Conservation (phyloP, 1,140 invertebrate species). For the Spodoptera litura region DNA sequence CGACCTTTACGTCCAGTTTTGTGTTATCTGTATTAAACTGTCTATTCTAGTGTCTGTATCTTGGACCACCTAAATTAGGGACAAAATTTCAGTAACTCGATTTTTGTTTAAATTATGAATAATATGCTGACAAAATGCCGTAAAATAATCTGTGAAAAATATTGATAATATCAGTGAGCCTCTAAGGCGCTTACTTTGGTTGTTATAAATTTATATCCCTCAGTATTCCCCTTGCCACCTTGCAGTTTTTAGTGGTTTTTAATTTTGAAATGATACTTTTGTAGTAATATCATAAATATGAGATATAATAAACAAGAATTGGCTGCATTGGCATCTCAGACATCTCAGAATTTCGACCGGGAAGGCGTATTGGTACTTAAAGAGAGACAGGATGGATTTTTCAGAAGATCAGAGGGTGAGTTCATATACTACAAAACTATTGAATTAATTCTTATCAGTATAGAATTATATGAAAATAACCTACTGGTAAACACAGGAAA, state of each 20-base stretch:
- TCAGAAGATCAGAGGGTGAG: constrained; percentile 96
- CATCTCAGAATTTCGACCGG: constrained; percentile 95
- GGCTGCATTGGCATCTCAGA: constrained; percentile 93
- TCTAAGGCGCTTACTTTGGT: constrained; percentile 8
- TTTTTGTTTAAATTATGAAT: not conserved
- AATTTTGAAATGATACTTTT: constrained; percentile 38
- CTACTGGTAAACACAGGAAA: not conserved
- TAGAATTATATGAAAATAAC: too few relatives aligned
- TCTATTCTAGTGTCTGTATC: not conserved
- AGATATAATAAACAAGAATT: constrained; percentile 95
- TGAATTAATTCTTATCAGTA: not conserved
- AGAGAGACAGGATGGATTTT: constrained; percentile 96
- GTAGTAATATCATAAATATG: constrained; percentile 41
- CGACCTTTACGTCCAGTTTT: too few relatives aligned
- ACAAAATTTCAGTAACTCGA: constrained; percentile 16
- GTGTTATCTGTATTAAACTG: too few relatives aligned
- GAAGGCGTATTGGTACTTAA: constrained; percentile 95
- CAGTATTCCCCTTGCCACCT: constrained; percentile 1
- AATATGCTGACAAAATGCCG: not conserved
- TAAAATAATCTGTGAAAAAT: not conserved
- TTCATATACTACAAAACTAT: constrained; percentile 44
- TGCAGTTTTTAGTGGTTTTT: constrained; percentile 4
- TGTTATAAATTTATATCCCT: not conserved
- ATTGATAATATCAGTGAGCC: constrained; percentile 5
- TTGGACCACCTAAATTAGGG: not conserved